These are phyloP conservation scores for Rhingia campestris DNA, from an alignment of 2,888 invertebrate species.

Conservation along the genomic window DNA sequence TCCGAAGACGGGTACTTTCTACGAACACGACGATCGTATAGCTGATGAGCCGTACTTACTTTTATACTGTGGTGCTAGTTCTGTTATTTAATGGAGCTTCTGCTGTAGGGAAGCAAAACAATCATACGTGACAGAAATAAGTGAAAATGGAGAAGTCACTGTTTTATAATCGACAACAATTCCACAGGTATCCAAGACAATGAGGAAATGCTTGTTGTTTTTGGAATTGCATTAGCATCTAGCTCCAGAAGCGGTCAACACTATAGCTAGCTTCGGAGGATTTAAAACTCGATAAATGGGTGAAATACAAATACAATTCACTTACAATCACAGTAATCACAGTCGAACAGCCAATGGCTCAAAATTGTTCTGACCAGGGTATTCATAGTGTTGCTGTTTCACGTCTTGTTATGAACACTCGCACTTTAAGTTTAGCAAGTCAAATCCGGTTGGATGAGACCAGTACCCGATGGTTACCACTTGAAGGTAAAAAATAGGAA, in stretches of 20 bases:
- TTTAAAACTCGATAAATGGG: slow-evolving; percentile 48
- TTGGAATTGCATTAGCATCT: slow-evolving; percentile 87
- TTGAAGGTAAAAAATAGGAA: too few relatives aligned
- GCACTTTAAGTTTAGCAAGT: too few relatives aligned
- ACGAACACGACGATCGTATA: slow-evolving; percentile 97
- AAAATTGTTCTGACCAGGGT: too few relatives aligned
- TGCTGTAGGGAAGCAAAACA: slow-evolving; percentile 36
- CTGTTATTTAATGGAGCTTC: neutral
- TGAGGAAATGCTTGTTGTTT: slow-evolving; percentile 91
- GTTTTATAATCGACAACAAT: slow-evolving; percentile 78
- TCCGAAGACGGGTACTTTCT: slow-evolving; percentile 97
- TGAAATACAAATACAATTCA: slow-evolving; percentile 55
- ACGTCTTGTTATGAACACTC: too few relatives aligned
- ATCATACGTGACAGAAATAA: slow-evolving; percentile 76
- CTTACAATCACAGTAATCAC: slow-evolving; percentile 43
- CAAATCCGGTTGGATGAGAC: too few relatives aligned
- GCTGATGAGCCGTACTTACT: slow-evolving; percentile 86
- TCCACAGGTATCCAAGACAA: slow-evolving; percentile 81
- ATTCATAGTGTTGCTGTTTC: too few relatives aligned
- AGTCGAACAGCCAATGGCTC: slow-evolving; percentile 61
- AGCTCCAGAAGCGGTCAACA: slow-evolving; percentile 35
- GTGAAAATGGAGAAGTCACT: slow-evolving; percentile 80
- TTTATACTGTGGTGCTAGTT: neutral
- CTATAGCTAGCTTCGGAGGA: slow-evolving; percentile 42
- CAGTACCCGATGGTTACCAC: too few relatives aligned